Evolutionary conservation across 1,140 invertebrate genomes (phyloP), one percentile per base, ranked within the genome.

Genomic region (Procambarus clarkii): DNA sequence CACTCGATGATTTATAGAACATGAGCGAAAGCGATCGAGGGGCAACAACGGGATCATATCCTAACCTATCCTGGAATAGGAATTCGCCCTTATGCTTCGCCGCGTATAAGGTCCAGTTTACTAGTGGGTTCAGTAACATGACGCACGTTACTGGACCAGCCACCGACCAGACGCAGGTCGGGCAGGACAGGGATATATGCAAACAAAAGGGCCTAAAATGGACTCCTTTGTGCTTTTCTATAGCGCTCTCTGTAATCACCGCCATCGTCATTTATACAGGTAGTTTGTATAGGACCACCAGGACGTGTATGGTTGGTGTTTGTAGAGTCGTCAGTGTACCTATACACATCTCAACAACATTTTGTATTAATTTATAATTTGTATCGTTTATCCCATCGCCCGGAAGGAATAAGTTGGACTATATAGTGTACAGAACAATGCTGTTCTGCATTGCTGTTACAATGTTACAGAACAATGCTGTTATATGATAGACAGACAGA

Each of bases 141-240:
- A 74, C 69, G 69, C 34, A 24, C 34, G 69, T 4, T 74, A 74
- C 18, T 24, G 24, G 69, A 74, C 80, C 86, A 87, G 46, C 21
- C 74, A 69, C 46, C 13, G 54, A 50, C 76, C 77, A 18, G 86
- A 5, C 21, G 13, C 3, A 34, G 81, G 7, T 60, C n/a, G 24
- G 86, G 4, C 86, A 24, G 86, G 86, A 87, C 74, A 87, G 76
- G 86, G 77, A 79, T 87, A n/a, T n/a, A 87, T 87, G 86, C 86
- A 87, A 87, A 87, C 86, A 87, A 87, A 87, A 87, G 86, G 76
- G 58, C 24, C 76, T 13, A 79, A 79, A 87, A 87, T 87, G 79
- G 86, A 87, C 86, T 87, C 76, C 86, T 79, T 87, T 87, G 86
- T 87, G 77, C 50, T 60, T 87, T 79, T 87, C 86, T 87, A 87